Conservation (phyloP, 2,797 vertebrate genomes). For the Zalophus californianus region DNA sequence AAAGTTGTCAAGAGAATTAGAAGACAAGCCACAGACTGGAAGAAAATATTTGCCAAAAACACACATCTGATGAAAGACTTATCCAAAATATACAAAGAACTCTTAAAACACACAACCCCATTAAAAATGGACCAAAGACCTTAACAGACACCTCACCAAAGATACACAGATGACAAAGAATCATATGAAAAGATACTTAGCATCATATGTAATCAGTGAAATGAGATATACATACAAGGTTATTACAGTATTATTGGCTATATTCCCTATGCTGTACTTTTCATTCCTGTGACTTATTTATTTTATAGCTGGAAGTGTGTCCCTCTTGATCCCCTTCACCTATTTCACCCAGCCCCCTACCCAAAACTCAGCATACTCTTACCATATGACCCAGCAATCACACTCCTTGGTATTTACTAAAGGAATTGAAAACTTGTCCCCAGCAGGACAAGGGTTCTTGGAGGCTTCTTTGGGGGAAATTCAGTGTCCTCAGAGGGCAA, state of each 20-base stretch:
- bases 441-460: not conserved
- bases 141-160: not conserved
- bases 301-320: not conserved
- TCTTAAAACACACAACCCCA: not conserved
- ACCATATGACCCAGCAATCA: not conserved
- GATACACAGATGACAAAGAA: not conserved
- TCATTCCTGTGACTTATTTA: not conserved
- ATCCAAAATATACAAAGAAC: not conserved
- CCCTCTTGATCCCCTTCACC: not conserved
- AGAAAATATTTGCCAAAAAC: not conserved
- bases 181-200: not conserved
- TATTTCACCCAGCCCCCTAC: not conserved
- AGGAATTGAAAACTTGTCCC: not conserved
- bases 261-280: not conserved
- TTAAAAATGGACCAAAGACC: not conserved
- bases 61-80: not conserved
- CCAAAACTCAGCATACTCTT: not conserved
- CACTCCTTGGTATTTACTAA: not conserved
- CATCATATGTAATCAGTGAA: not conserved
- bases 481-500: not conserved
- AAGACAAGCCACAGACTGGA: not conserved
- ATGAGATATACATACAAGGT: not conserved
- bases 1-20: not conserved
- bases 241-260: not conserved
- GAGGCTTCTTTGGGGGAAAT: not conserved